Conservation (phyloP, 2,888 invertebrate species). For the Cyclophora albipunctata region DNA sequence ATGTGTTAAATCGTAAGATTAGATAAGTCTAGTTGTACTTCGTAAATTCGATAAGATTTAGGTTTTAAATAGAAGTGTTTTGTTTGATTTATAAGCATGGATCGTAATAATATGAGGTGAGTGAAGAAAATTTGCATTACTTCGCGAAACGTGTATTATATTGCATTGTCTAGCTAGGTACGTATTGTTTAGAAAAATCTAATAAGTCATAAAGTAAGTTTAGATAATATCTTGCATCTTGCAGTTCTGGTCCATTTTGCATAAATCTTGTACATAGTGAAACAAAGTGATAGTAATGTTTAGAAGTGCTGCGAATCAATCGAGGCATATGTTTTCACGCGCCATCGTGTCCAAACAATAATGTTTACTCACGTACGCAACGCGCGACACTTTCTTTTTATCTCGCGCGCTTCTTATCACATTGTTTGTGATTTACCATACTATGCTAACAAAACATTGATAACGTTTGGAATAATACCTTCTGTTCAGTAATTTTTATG, state of each 20-base stretch:
- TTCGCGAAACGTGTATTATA: constrained; percentile 11
- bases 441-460: background rate
- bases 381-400: constrained; percentile 28
- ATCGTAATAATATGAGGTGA: constrained; percentile 69
- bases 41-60: constrained; percentile 15
- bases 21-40: constrained; percentile 32
- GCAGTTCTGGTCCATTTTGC: too few relatives aligned
- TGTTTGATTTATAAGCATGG: constrained; percentile 46
- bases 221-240: too few relatives aligned
- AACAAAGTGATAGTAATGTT: background rate
- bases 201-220: too few relatives aligned
- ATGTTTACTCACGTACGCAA: constrained; percentile 8
- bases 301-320: background rate
- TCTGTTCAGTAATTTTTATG: too few relatives aligned
- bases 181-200: too few relatives aligned
- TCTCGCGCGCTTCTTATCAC: constrained; percentile 26
- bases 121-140: constrained; percentile 33
- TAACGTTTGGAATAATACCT: too few relatives aligned
- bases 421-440: constrained; percentile 6
- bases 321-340: too few relatives aligned
- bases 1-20: constrained; percentile 39
- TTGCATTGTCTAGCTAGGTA: background rate
- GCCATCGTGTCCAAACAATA: background rate
- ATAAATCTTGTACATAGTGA: too few relatives aligned
- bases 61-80: constrained; percentile 8